These are phyloP conservation scores for Mystacides longicornis DNA, from an alignment of 2,888 invertebrate species.

Conservation along the genomic window DNA sequence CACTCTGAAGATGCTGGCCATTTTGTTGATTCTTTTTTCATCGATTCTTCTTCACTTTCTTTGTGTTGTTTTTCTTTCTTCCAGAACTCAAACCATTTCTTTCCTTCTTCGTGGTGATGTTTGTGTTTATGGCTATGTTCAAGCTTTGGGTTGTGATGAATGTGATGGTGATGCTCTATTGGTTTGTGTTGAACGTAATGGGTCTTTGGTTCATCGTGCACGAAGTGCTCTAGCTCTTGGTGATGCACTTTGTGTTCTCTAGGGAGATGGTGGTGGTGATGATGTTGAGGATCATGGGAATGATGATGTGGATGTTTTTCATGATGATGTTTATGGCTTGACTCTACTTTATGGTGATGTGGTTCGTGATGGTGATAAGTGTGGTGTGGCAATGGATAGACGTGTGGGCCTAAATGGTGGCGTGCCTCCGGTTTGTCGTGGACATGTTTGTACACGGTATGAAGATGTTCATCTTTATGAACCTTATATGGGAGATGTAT, in stretches of 20 bases:
- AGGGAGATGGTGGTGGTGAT: too few relatives aligned
- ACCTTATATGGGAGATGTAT: constrained; percentile 8
- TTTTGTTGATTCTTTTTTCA: neutral
- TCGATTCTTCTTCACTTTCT: neutral
- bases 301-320: too few relatives aligned
- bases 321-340: too few relatives aligned
- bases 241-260: constrained; percentile 1
- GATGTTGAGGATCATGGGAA: too few relatives aligned
- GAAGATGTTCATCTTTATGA: constrained; percentile 7
- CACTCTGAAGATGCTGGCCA: neutral
- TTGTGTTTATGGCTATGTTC: constrained; percentile 1
- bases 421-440: constrained; percentile 3
- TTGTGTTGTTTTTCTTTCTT: neutral
- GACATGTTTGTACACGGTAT: constrained; percentile 10
- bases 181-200: neutral
- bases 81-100: constrained; percentile 1
- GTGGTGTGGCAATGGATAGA: too few relatives aligned
- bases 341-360: too few relatives aligned
- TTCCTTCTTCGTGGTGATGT: neutral
- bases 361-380: too few relatives aligned
- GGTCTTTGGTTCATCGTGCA: too few relatives aligned
- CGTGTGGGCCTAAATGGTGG: too few relatives aligned
- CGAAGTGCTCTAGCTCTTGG: constrained; percentile 1
- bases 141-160: neutral
- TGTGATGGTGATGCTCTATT: neutral